These are phyloP conservation scores for Petrocephalus schoutedeni DNA, from an alignment of 2,797 vertebrate genomes.

Conservation along the genomic window DNA sequence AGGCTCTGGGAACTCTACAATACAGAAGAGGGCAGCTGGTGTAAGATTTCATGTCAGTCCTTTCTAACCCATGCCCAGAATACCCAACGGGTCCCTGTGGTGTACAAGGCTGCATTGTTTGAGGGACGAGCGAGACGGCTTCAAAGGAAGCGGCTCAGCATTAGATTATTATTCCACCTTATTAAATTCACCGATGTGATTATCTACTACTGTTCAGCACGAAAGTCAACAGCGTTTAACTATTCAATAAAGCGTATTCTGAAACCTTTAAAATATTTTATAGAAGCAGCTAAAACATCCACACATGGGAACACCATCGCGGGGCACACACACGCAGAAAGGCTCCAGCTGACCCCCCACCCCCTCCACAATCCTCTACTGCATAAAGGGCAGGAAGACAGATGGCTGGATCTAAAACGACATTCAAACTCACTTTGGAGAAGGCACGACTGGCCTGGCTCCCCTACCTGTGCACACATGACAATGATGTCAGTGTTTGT, in stretches of 20 bases:
- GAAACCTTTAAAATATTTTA: not conserved
- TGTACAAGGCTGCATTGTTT: not conserved
- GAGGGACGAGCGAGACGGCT: not conserved
- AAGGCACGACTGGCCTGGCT: not conserved
- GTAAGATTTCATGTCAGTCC: not conserved
- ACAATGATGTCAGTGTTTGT: conserved; percentile 93
- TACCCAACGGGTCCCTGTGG: not conserved
- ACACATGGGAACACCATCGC: not conserved
- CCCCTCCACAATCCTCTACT: not conserved
- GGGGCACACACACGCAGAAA: not conserved
- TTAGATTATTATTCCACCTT: not conserved
- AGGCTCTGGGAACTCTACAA: conserved; percentile 91
- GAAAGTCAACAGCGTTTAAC: not conserved
- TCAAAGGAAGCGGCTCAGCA: not conserved
- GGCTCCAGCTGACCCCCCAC: not conserved
- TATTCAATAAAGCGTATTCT: not conserved
- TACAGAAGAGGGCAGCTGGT: not conserved
- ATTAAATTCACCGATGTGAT: not conserved
- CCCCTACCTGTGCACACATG: conserved; percentile 85
- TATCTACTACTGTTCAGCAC: not conserved
- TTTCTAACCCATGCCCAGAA: not conserved
- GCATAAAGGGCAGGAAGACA: not conserved
- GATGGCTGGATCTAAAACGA: not conserved
- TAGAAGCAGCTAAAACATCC: not conserved
- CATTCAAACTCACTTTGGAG: not conserved